These are phyloP conservation scores for Spodoptera litura DNA, from an alignment of 1,140 invertebrate species.

Conservation along the genomic window DNA sequence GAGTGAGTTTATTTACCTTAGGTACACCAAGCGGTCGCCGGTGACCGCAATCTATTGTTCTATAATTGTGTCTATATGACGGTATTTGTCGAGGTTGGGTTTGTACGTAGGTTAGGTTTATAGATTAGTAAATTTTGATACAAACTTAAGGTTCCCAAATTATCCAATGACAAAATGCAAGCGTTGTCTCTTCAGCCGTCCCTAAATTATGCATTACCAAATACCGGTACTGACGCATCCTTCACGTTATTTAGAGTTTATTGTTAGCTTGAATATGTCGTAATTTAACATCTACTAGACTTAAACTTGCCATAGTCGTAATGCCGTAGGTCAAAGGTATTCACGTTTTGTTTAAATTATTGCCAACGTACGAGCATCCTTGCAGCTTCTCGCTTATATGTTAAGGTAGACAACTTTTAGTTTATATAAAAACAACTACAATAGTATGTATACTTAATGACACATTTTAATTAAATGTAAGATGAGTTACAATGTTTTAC, in stretches of 20 bases:
- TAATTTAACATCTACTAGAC: slow-evolving; percentile 44
- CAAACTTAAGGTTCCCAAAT: too few relatives aligned
- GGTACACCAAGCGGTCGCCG: too few relatives aligned
- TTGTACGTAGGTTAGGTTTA: too few relatives aligned
- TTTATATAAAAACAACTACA: slow-evolving; percentile 45
- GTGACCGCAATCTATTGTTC: too few relatives aligned
- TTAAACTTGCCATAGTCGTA: slow-evolving; percentile 46
- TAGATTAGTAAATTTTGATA: too few relatives aligned
- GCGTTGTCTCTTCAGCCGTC: slow-evolving; percentile 4
- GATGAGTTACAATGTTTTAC: not conserved
- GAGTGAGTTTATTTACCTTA: too few relatives aligned
- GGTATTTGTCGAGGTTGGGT: too few relatives aligned
- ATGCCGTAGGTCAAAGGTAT: slow-evolving; percentile 65
- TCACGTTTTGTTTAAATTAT: slow-evolving; percentile 68
- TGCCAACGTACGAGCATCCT: slow-evolving; percentile 57
- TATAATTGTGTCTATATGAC: too few relatives aligned
- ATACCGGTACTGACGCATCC: slow-evolving; percentile 17
- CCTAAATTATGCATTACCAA: not conserved
- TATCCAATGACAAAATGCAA: not conserved
- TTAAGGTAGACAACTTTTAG: slow-evolving; percentile 67
- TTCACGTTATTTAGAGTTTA: slow-evolving; percentile 32
- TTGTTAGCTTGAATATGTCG: slow-evolving; percentile 45
- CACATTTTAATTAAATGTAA: slow-evolving; percentile 18
- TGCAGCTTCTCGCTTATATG: slow-evolving; percentile 56
- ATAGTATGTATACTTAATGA: slow-evolving; percentile 15